Evolutionary conservation across 2,797 vertebrate species (phyloP).

Genomic region (Sternarchorhynchus goeldii): DNA sequence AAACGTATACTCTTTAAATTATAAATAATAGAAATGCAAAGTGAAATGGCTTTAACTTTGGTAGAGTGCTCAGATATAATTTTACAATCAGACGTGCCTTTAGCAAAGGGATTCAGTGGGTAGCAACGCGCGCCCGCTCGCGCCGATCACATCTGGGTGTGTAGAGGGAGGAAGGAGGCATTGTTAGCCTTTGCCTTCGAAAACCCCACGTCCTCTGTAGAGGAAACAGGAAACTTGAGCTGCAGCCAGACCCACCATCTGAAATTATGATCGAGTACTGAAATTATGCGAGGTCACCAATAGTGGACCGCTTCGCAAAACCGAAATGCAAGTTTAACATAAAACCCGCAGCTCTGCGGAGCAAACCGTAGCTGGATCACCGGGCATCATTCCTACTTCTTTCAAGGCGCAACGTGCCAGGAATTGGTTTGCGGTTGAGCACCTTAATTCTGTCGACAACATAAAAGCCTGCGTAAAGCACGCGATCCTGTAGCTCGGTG

Average conservation of each 20-base stretch:
- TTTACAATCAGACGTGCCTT: conserved; percentile 40
- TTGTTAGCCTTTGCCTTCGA: conserved; percentile 45
- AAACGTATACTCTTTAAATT: no score
- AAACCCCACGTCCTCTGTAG: conserved; percentile 39
- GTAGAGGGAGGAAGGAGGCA: conserved; percentile 36
- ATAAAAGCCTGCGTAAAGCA: neutral
- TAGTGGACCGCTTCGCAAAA: no score
- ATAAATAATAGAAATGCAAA: no score
- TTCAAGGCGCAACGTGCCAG: neutral
- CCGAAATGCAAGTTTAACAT: neutral
- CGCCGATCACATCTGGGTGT: conserved; percentile 46
- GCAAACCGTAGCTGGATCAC: neutral
- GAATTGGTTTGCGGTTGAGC: neutral
- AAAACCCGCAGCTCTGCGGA: neutral
- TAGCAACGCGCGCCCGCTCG: conserved; percentile 17
- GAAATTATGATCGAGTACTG: neutral
- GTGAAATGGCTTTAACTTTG: no score
- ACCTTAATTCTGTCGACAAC: neutral
- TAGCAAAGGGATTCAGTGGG: conserved; percentile 4
- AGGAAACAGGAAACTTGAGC: conserved; percentile 55
- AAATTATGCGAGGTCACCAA: neutral
- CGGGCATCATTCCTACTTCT: neutral
- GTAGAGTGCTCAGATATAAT: neutral
- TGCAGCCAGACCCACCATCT: conserved; percentile 30
- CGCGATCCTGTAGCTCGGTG: neutral